phyloP scores from a whole-genome alignment of 1,140 invertebrate species.

The Brachionus koreanus region DNA sequence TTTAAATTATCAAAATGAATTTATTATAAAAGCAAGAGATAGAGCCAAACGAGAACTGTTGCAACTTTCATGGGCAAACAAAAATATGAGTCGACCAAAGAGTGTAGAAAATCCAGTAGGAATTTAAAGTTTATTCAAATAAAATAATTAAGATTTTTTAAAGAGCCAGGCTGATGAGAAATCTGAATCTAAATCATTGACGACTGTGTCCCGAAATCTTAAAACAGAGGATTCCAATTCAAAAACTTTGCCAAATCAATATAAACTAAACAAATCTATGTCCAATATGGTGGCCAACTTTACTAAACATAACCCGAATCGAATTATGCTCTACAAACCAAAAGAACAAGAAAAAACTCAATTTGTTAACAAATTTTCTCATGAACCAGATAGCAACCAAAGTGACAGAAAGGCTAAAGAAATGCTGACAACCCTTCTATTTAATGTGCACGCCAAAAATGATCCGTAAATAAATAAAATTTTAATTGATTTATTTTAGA shows the following conservation, averaged over 20 bases:
- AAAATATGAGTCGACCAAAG: not conserved
- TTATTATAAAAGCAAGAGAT: constrained; percentile 5
- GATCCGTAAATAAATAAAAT: not conserved
- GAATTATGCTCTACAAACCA: not conserved
- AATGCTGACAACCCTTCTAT: not conserved
- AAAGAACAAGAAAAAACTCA: not conserved
- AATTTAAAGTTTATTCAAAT: not conserved
- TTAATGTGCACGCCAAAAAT: not conserved
- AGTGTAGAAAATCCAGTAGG: not conserved
- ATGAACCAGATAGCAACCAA: not conserved
- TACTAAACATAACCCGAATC: not conserved
- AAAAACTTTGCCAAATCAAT: not conserved
- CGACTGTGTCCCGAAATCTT: not conserved
- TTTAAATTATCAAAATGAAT: not conserved
- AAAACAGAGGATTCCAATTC: not conserved
- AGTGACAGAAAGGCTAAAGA: not conserved
- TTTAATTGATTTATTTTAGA: not conserved
- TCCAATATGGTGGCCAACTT: constrained; percentile 7
- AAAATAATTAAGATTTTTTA: not conserved
- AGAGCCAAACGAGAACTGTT: constrained; percentile 26
- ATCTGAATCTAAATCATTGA: not conserved
- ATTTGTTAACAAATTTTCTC: not conserved
- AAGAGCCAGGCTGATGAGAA: not conserved
- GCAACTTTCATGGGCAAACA: not conserved
- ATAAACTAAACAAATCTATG: constrained; percentile 21